Conservation (phyloP, 2,797 vertebrate species). For the Lepidocolaptes lacrymiger region DNA sequence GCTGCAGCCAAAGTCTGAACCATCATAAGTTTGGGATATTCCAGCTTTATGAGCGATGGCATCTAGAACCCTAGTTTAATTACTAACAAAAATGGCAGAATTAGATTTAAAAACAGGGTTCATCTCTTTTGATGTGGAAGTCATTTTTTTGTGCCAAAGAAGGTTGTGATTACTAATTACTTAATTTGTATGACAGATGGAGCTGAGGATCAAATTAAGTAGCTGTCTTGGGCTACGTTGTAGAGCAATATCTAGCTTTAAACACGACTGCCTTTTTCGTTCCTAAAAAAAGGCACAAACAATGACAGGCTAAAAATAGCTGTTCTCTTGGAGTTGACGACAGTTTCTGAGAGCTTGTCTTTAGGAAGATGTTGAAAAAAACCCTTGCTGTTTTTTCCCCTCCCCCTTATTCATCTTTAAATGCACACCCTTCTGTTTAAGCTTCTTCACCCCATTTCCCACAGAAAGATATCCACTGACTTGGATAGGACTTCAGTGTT, state of each 20-base stretch:
- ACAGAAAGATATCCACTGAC: constrained; percentile 43
- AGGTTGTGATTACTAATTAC: constrained; percentile 65
- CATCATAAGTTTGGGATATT: not conserved
- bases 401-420: constrained; percentile 57
- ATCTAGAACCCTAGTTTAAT: constrained; percentile 4
- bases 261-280: constrained; percentile 65
- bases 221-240: constrained; percentile 56
- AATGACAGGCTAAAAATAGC: constrained; percentile 79
- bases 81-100: constrained; percentile 31
- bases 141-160: constrained; percentile 31
- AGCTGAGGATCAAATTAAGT: constrained; percentile 70
- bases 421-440: constrained; percentile 49
- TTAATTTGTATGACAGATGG: constrained; percentile 70
- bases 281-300: constrained; percentile 77
- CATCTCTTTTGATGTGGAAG: constrained; percentile 39
- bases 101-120: not conserved
- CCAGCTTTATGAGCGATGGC: not conserved
- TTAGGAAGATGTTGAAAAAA: constrained; percentile 69
- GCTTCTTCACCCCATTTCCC: constrained; percentile 66
- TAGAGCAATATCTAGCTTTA: constrained; percentile 71
- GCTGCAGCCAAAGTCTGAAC: constrained; percentile 16
- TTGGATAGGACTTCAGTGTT: constrained; percentile 35
- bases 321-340: constrained; percentile 76
- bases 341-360: constrained; percentile 76
- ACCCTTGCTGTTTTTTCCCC: constrained; percentile 30